phyloP scores from a whole-genome alignment of 2,888 invertebrate genomes.

The Cistogaster globosa region DNA sequence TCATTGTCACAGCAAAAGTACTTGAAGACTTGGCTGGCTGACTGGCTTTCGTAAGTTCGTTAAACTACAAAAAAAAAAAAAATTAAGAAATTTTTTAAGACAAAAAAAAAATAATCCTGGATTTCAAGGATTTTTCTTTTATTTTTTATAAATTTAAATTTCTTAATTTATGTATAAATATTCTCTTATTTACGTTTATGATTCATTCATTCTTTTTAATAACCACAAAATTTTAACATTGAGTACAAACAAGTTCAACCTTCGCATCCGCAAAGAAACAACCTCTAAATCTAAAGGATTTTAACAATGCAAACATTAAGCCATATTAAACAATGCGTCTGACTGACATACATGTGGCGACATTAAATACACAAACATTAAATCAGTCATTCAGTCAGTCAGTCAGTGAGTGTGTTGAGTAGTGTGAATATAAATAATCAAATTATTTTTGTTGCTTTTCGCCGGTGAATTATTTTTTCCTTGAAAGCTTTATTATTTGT shows the following conservation, averaged over 20 bases:
- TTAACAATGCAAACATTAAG: slow-evolving; percentile 46
- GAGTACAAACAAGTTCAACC: slow-evolving; percentile 25
- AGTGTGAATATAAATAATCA: slow-evolving; percentile 61
- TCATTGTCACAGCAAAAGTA: slow-evolving; percentile 51
- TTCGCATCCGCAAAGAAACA: slow-evolving; percentile 47
- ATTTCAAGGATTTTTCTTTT: slow-evolving; percentile 37
- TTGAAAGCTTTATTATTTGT: slow-evolving; percentile 57
- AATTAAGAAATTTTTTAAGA: slow-evolving; percentile 5
- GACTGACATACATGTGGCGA: slow-evolving; percentile 22
- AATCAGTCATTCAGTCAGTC: slow-evolving; percentile 1
- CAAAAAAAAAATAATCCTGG: not conserved
- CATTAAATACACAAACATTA: slow-evolving; percentile 44
- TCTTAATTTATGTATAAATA: slow-evolving; percentile 30
- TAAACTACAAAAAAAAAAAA: slow-evolving; percentile 3
- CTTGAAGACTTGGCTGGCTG: slow-evolving; percentile 17
- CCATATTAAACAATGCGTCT: slow-evolving; percentile 1
- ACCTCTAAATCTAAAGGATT: slow-evolving; percentile 46
- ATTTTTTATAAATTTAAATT: slow-evolving; percentile 10
- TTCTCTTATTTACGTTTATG: slow-evolving; percentile 51
- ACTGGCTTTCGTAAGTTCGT: slow-evolving; percentile 20
- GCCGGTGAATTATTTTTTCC: slow-evolving; percentile 47
- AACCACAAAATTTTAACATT: slow-evolving; percentile 58
- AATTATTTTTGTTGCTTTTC: slow-evolving; percentile 47
- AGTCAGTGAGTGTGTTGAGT: slow-evolving; percentile 4
- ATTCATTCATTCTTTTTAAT: slow-evolving; percentile 28